These are phyloP conservation scores for Lypha dubia DNA, from an alignment of 2,888 invertebrate genomes.

Conservation along the genomic window DNA sequence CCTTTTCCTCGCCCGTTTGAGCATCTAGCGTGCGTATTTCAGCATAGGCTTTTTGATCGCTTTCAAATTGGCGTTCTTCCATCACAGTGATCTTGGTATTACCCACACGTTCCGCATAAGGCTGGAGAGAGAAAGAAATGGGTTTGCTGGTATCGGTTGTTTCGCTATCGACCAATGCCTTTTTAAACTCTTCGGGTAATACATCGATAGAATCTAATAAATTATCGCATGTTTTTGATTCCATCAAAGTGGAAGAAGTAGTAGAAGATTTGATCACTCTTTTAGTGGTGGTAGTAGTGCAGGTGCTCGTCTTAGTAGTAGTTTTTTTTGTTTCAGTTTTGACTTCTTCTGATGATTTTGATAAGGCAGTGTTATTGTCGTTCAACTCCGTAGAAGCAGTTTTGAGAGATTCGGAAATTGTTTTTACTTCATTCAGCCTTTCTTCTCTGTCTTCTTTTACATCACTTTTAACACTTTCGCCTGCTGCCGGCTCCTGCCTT, in stretches of 20 bases:
- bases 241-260: slow-evolving; percentile 71
- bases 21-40: slow-evolving; percentile 78
- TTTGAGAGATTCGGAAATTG: slow-evolving; percentile 14
- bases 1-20: slow-evolving; percentile 79
- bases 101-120: slow-evolving; percentile 76
- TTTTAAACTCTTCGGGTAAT: slow-evolving; percentile 71
- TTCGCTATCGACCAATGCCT: slow-evolving; percentile 45
- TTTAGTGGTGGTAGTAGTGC: slow-evolving; percentile 73
- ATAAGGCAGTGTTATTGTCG: background rate
- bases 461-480: slow-evolving; percentile 1
- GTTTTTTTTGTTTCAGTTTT: slow-evolving; percentile 67
- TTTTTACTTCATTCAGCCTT: slow-evolving; percentile 15
- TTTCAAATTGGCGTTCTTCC: slow-evolving; percentile 79
- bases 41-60: slow-evolving; percentile 78
- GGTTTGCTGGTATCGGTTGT: slow-evolving; percentile 58
- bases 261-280: slow-evolving; percentile 74
- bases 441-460: background rate
- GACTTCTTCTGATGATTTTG: slow-evolving; percentile 42
- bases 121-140: slow-evolving; percentile 78
- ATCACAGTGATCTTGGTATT: slow-evolving; percentile 75
- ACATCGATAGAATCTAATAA: slow-evolving; percentile 61
- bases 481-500: background rate
- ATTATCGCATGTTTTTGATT: slow-evolving; percentile 71
- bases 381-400: slow-evolving; percentile 26
- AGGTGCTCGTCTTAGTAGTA: slow-evolving; percentile 64